Percentiles rank a stretch among this genome's conserved stretches.
Evolutionary conservation across 2,113 vertebrate genomes (phyloP).

Genomic region (Semicossyphus pulcher): DNA sequence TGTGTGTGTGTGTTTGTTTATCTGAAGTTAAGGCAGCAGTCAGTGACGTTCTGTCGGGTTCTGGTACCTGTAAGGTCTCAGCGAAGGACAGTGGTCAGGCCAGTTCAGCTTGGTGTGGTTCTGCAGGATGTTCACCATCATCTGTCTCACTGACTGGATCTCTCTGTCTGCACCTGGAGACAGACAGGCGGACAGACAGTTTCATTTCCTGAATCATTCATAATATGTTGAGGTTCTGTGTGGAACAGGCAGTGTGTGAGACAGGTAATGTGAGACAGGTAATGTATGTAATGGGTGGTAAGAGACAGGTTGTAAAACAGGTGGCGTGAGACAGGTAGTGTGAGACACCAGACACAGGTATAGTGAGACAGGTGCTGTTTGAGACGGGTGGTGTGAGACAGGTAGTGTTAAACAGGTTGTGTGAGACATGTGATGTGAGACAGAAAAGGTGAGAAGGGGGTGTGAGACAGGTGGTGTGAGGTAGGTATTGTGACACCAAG

Average conservation of each 20-base stretch:
- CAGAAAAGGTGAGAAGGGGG: background rate
- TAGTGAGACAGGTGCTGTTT: background rate
- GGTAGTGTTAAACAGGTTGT: background rate
- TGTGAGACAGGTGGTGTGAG: background rate
- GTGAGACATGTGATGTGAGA: background rate
- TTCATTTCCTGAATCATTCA: too few species aligned
- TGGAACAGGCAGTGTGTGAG: background rate
- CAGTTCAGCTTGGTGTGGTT: constrained; percentile 86
- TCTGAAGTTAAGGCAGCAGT: too few species aligned
- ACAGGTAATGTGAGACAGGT: background rate
- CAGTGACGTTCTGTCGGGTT: background rate
- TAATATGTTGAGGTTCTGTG: too few species aligned
- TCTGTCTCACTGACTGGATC: constrained; percentile 87
- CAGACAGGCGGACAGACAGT: background rate
- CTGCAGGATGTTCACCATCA: constrained; percentile 94
- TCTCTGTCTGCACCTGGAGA: constrained; percentile 86
- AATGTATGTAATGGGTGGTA: background rate
- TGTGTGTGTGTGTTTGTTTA: too few species aligned
- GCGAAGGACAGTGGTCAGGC: constrained; percentile 83
- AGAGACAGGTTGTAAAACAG: background rate
- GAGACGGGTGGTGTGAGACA: background rate
- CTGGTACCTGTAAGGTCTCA: constrained; percentile 85
- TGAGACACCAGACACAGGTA: background rate
- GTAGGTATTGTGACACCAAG: too few species aligned
- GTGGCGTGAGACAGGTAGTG: background rate